Percentiles rank a stretch among this genome's conserved stretches.
These are phyloP conservation scores for Falco biarmicus DNA, from an alignment of 2,797 vertebrate species.

Conservation along the genomic window DNA sequence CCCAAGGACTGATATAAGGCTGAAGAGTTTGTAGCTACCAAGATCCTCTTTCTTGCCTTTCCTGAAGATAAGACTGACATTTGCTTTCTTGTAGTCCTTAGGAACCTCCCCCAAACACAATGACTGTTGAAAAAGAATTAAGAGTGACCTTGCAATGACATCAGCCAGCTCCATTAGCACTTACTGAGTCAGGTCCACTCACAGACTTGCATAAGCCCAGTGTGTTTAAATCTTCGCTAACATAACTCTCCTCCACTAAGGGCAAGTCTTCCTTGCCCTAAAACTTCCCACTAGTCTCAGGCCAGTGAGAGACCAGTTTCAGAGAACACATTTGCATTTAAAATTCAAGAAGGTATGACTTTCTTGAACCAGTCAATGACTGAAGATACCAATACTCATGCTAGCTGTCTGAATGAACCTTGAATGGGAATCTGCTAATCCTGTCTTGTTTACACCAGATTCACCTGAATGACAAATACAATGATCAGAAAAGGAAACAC, in stretches of 20 bases:
- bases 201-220: neutral
- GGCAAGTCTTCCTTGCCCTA: neutral
- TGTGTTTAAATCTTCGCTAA: neutral
- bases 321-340: neutral
- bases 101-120: neutral
- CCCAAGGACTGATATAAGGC: neutral
- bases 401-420: neutral
- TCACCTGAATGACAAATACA: neutral
- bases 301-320: neutral
- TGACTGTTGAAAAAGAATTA: neutral
- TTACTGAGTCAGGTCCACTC: neutral
- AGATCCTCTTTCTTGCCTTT: neutral
- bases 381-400: neutral
- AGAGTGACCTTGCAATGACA: neutral
- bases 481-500: neutral
- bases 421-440: neutral
- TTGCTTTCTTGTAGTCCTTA: neutral
- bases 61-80: neutral
- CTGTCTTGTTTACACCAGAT: neutral
- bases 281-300: neutral
- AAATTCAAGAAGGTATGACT: neutral
- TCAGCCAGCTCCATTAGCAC: neutral
- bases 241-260: neutral
- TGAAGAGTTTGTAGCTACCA: neutral
- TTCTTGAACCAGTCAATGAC: neutral